These are phyloP conservation scores for Geotrypetes seraphini DNA, from an alignment of 2,797 vertebrate genomes.

Conservation along the genomic window DNA sequence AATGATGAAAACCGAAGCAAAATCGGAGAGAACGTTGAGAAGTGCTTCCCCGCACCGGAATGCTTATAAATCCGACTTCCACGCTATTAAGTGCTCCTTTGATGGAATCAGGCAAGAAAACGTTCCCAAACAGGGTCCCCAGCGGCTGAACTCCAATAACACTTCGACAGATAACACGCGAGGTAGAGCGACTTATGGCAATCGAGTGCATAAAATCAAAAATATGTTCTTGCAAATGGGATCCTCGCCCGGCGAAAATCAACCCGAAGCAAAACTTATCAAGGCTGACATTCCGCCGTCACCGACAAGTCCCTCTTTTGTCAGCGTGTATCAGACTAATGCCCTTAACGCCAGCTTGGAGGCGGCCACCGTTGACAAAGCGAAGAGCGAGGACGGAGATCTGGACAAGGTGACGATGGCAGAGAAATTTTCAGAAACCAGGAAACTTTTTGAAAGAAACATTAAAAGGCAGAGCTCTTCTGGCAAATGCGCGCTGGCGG, in stretches of 20 bases:
- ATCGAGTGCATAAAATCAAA: conserved; percentile 85
- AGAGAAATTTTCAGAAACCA: conserved; percentile 85
- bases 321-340: conserved; percentile 51
- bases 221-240: conserved; percentile 90
- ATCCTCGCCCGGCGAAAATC: conserved; percentile 50
- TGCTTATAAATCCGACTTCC: conserved; percentile 85
- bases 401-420: conserved; percentile 81
- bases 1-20: conserved; percentile 84
- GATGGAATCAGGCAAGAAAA: conserved; percentile 77
- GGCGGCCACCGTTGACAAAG: conserved; percentile 50
- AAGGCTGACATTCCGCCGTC: conserved; percentile 56
- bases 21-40: conserved; percentile 77
- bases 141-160: conserved; percentile 53
- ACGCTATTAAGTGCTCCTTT: conserved; percentile 85
- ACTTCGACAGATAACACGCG: conserved; percentile 38
- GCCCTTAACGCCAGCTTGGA: conserved; percentile 49
- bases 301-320: conserved; percentile 49
- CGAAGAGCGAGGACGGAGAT: conserved; percentile 66
- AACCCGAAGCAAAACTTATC: conserved; percentile 39
- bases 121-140: conserved; percentile 60
- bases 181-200: conserved; percentile 64
- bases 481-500: conserved; percentile 64
- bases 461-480: conserved; percentile 59
- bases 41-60: conserved; percentile 88
- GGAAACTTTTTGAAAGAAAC: conserved; percentile 83